Conservation (phyloP, 2,797 vertebrate species). For the Dendrocincla tyrannina region DNA sequence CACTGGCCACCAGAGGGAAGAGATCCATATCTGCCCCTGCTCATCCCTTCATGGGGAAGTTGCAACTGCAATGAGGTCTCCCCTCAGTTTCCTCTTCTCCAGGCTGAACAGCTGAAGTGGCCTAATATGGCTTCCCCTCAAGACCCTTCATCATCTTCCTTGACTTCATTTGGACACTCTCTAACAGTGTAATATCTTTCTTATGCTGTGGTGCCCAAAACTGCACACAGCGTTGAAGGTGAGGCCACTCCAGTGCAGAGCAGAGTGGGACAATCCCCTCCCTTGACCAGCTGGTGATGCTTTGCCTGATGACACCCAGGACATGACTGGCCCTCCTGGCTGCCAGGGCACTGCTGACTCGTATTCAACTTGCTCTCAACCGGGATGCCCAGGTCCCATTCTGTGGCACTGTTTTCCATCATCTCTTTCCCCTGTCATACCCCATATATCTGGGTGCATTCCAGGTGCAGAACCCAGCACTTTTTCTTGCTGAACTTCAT, state of each 20-base stretch:
- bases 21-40: not conserved
- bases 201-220: not conserved
- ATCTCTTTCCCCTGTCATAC: accelerated
- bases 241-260: accelerated
- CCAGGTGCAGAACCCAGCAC: accelerated
- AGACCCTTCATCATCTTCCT: accelerated
- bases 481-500: not conserved
- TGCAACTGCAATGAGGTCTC: not conserved
- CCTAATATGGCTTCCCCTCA: not conserved
- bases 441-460: too few species aligned
- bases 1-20: not conserved
- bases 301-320: accelerated
- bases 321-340: accelerated
- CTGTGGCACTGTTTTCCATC: accelerated
- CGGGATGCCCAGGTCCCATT: accelerated
- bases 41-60: accelerated
- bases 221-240: accelerated
- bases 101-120: not conserved
- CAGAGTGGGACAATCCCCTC: not conserved
- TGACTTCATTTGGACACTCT: not conserved
- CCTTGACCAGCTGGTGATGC: accelerated
- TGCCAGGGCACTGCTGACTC: not conserved
- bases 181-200: not conserved
- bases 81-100: not conserved
- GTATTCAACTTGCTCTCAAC: accelerated